Conservation (phyloP, 2,113 vertebrate genomes). For the Pica pica region DNA sequence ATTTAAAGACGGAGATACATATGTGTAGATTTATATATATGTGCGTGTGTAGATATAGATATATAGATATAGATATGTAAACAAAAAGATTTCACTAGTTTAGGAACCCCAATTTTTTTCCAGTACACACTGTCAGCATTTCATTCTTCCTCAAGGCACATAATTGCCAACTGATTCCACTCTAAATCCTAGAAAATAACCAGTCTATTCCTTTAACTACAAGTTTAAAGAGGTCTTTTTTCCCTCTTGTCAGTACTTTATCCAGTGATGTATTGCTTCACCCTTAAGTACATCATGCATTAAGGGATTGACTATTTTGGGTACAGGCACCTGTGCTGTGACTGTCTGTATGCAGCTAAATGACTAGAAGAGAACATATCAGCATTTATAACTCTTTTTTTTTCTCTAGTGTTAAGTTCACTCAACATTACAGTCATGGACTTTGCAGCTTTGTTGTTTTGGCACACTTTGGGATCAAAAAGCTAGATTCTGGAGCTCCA, state of each 20-base stretch:
- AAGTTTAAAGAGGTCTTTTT: not conserved
- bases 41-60: not conserved
- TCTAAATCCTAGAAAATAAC: not conserved
- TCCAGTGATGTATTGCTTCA: not conserved
- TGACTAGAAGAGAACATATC: fast-evolving
- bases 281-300: not conserved
- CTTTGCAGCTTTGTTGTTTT: not conserved
- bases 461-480: not conserved
- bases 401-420: not conserved
- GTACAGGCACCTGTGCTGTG: not conserved
- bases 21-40: not conserved
- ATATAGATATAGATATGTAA: not conserved
- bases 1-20: not conserved
- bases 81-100: not conserved
- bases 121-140: not conserved
- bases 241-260: not conserved
- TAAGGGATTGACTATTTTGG: not conserved
- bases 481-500: not conserved
- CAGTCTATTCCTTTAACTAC: not conserved
- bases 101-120: not conserved
- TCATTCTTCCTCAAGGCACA: not conserved
- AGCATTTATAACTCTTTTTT: not conserved
- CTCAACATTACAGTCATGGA: not conserved
- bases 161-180: not conserved
- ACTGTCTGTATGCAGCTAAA: not conserved